A percentile compares a stretch with the other conserved stretches of the same genome.
Conservation (phyloP, 2,797 vertebrate species). For the Spatula clypeata region DNA sequence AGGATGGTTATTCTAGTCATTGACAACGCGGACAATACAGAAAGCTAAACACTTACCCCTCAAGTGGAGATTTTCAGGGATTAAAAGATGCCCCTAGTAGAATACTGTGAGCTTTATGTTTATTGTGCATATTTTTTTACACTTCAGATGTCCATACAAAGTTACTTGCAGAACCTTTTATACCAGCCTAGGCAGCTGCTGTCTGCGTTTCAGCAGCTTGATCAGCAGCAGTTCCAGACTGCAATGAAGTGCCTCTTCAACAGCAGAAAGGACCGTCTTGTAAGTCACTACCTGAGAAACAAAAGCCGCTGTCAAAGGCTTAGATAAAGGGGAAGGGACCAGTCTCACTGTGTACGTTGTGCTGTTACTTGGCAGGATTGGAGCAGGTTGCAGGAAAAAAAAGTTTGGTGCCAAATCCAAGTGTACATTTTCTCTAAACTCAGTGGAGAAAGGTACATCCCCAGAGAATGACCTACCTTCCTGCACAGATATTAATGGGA, state of each 20-base stretch:
- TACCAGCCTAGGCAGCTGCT: constrained; percentile 82
- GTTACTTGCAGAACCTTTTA: constrained; percentile 77
- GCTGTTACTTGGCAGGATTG: background rate
- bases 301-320: background rate
- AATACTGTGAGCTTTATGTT: background rate
- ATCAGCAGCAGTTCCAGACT: constrained; percentile 79
- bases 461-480: background rate
- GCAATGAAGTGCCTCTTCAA: constrained; percentile 83
- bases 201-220: constrained; percentile 77
- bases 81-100: background rate
- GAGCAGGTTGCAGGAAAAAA: background rate
- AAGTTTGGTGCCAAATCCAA: background rate
- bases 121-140: background rate
- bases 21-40: background rate
- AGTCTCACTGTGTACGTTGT: fast-evolving
- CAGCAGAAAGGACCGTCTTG: constrained; percentile 76
- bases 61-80: background rate
- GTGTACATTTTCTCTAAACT: background rate
- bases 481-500: background rate
- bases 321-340: background rate
- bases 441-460: background rate
- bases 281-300: constrained; percentile 59
- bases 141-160: constrained; percentile 80
- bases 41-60: background rate
- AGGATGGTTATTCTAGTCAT: background rate